Evolutionary conservation across 2,797 vertebrate species (phyloP).

Genomic region (Sebastes glaucus): DNA sequence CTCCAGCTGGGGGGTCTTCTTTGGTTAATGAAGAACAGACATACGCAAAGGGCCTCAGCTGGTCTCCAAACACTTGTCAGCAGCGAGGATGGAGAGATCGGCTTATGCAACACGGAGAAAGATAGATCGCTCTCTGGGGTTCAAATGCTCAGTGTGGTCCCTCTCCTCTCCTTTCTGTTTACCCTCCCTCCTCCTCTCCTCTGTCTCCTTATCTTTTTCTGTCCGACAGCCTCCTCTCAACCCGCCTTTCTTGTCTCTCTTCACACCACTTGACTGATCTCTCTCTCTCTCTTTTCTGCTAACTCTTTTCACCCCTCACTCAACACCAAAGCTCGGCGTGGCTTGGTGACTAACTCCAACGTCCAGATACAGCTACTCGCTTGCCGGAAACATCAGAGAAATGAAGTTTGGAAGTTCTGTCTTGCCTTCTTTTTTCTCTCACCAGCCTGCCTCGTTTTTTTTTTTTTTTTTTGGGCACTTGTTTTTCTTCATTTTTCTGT

Average conservation of each 20-base stretch:
- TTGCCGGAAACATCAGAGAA: conserved; percentile 58
- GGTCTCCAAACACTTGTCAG: conserved; percentile 32
- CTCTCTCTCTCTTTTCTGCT: conserved; percentile 8
- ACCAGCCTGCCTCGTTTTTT: conserved; percentile 46
- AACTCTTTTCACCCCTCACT: conserved; percentile 34
- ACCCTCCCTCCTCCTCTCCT: conserved; percentile 38
- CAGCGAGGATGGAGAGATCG: conserved; percentile 18
- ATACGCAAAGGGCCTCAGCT: conserved; percentile 33
- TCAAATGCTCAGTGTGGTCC: conserved; percentile 35
- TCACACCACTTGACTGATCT: conserved; percentile 48
- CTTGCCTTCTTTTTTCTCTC: conserved; percentile 37
- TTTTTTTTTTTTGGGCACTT: conserved; percentile 61
- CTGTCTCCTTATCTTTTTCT: conserved; percentile 44
- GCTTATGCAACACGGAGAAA: conserved; percentile 55
- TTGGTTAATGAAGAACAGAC: conserved; percentile 38
- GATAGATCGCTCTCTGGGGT: conserved; percentile 45
- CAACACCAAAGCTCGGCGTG: conserved; percentile 33
- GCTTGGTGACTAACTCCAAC: conserved; percentile 42
- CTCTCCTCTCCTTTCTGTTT: conserved; percentile 37
- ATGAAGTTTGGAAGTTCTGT: conserved; percentile 64
- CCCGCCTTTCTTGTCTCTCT: conserved; percentile 42
- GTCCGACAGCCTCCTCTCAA: conserved; percentile 46
- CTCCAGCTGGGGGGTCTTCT: conserved; percentile 33
- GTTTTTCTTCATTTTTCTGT: conserved; percentile 77
- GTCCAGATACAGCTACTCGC: conserved; percentile 47